Conservation (phyloP, 1,140 invertebrate genomes). For the Onthophagus taurus region DNA sequence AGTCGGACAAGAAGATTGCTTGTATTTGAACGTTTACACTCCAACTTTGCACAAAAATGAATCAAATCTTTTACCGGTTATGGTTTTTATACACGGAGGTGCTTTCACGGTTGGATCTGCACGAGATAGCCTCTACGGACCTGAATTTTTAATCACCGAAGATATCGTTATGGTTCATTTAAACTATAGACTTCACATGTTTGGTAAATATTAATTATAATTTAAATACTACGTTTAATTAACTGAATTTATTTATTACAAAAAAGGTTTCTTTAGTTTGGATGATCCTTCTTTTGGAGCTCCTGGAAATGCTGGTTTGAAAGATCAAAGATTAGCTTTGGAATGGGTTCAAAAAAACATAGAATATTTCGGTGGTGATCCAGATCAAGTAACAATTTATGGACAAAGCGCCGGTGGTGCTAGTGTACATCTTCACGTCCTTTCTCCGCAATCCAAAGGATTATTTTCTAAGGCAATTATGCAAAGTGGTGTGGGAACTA, state of each 20-base stretch:
- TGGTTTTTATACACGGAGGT: slow-evolving; percentile 61
- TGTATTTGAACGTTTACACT: too few species aligned
- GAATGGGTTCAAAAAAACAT: slow-evolving; percentile 7
- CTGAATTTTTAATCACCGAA: slow-evolving; percentile 54
- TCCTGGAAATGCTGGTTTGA: slow-evolving; percentile 3
- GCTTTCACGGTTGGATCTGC: slow-evolving; percentile 47
- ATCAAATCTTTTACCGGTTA: too few species aligned
- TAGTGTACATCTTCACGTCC: too few species aligned
- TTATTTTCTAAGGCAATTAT: slow-evolving; percentile 3
- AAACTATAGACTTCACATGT: too few species aligned
- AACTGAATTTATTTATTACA: neutral
- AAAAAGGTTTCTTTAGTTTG: slow-evolving; percentile 7
- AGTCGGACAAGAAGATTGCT: too few species aligned
- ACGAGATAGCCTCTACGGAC: slow-evolving; percentile 41
- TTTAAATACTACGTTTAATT: too few species aligned
- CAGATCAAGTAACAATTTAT: neutral
- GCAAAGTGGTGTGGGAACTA: slow-evolving; percentile 4
- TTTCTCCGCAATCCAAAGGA: too few species aligned
- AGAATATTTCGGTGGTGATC: slow-evolving; percentile 5
- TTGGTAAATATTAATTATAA: too few species aligned
- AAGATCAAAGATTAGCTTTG: slow-evolving; percentile 5
- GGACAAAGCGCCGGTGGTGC: neutral
- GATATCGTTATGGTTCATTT: too few species aligned
- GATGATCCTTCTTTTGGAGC: slow-evolving; percentile 1
- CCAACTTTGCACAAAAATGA: too few species aligned